Base-by-base conservation (phyloP, 2,797 vertebrate genomes). In the Tragelaphus oryx region DNA sequence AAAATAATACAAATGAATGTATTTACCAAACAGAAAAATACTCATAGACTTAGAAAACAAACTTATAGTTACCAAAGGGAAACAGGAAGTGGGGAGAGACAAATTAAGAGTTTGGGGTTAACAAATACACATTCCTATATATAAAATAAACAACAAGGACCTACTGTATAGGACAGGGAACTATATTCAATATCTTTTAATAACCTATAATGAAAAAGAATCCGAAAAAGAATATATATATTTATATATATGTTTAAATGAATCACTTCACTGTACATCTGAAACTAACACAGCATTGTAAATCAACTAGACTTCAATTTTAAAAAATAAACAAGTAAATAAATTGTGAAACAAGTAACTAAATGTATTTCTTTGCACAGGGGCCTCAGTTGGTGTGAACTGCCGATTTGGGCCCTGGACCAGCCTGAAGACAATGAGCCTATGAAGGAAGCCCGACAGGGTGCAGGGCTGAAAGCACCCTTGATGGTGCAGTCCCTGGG, bases 381-480 rank as follows among this genome's bases (percentile, higher is more conserved):
- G 99, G 83, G 99, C 99, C 55, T 97, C 99, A 20, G 98, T 99
- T 80, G 99, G 99, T 1, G 96, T 99, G 48, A 99, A 99, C 98
- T 99, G 99, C 97, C 99, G 99, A 97, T 99, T 99, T 98, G 99
- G 99, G 97, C 99, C 99, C 1, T 92, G 98, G 90, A 99, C 97
- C 92, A 99, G 95, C 44, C 97, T 99, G 89, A 98, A 98, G 98
- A 99, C 99, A 0, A 97, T 99, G 97, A 98, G 97, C 97, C 96
- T 98, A 99, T 99, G 99, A 99, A 99, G 98, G 98, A 98, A 26
- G 99, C 99, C 0, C 98, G 99, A 93, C 98, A 98, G 95, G 98
- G 98, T 52, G 99, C 99, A 0, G 99, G 99, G 1, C 97, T 99
- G 88, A 99, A 99, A 96, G 99, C 98, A 6, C 98, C 99, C 93